These are phyloP conservation scores for Rhinogobius similis DNA, from an alignment of 2,113 vertebrate genomes.

Conservation along the genomic window DNA sequence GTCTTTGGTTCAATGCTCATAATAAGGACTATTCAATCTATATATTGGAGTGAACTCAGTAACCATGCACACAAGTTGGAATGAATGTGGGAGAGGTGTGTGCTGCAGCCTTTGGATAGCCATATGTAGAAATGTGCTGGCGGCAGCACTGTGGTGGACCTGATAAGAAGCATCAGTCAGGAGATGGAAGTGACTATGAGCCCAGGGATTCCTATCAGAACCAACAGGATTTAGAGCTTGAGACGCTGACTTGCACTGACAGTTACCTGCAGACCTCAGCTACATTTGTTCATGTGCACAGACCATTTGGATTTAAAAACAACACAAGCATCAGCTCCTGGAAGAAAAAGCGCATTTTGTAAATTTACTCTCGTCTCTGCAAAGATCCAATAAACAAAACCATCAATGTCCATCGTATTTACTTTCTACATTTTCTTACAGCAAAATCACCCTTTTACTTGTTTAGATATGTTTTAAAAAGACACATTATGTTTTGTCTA, in stretches of 20 bases:
- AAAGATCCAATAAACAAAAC: slow-evolving; percentile 46
- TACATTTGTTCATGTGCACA: slow-evolving; percentile 12
- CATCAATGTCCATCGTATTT: neutral
- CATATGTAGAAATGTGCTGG: slow-evolving; percentile 65
- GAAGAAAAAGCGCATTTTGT: neutral
- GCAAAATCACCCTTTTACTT: neutral
- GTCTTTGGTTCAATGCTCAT: neutral
- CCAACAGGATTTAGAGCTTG: slow-evolving; percentile 67
- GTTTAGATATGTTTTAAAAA: neutral
- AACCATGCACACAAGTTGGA: slow-evolving; percentile 10
- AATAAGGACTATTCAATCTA: neutral
- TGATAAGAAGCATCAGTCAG: slow-evolving; percentile 75
- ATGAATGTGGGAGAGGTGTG: slow-evolving; percentile 38
- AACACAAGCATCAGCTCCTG: slow-evolving; percentile 18
- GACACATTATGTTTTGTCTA: too few species aligned
- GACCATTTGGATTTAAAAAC: slow-evolving; percentile 17
- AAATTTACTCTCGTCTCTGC: slow-evolving; percentile 3
- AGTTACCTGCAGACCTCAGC: slow-evolving; percentile 68
- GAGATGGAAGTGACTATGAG: slow-evolving; percentile 72
- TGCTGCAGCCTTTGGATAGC: slow-evolving; percentile 47
- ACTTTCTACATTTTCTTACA: neutral
- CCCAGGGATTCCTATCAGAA: slow-evolving; percentile 72
- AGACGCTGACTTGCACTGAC: slow-evolving; percentile 58
- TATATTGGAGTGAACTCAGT: neutral
- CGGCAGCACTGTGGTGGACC: slow-evolving; percentile 68